Base-by-base conservation (phyloP, 2,797 vertebrate genomes). In the Erpetoichthys calabaricus region DNA sequence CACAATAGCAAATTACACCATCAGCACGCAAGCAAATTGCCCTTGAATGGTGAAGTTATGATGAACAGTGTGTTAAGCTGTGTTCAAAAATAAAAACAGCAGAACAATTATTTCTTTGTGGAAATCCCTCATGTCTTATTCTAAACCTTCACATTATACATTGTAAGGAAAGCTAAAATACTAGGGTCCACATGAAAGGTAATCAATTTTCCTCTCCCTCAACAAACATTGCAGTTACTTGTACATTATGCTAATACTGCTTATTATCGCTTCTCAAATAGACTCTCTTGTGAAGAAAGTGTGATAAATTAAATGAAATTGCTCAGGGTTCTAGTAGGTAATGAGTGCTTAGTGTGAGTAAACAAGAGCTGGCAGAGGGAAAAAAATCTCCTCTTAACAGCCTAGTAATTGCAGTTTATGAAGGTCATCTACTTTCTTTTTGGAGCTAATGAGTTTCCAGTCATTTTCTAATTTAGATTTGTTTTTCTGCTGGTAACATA, bases 1-100 rank as follows among this genome's bases (percentile, higher is more conserved):
- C 81, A 79, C 83, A 86, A 85, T 82, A 86, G 85, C 85, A 86
- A 87, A 87, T 88, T 85, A 86, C 84, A 86, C 83, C 84, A 81
- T 87, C 79, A 81, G 83, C 86, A 84, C 80, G 86, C 82, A 73
- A 86, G 86, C 84, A 88, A 88, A 88, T 88, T 87, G 83, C 82
- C 84, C 83, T 82, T 72, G 80, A 88, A 87, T 88, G 79, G 78
- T 81, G 86, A 86, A 82, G 85, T 87, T 86, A 86, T 88, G 86
- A 86, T 49, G 47, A 85, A 82, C 83, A 83, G 80, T 81, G 73
- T 77, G 81, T 82, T 80, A 80, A 59, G 75, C 78, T 53, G 47
- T 67, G 76, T 54, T 42, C 73, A 74, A 70, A 82, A 80, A 77
- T 42, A 42, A 54, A 80, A 75, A 75, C 75, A 76, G 73, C 83